Evolutionary conservation across 2,797 vertebrate species (phyloP).

Genomic region (Nannoperca obscura): DNA sequence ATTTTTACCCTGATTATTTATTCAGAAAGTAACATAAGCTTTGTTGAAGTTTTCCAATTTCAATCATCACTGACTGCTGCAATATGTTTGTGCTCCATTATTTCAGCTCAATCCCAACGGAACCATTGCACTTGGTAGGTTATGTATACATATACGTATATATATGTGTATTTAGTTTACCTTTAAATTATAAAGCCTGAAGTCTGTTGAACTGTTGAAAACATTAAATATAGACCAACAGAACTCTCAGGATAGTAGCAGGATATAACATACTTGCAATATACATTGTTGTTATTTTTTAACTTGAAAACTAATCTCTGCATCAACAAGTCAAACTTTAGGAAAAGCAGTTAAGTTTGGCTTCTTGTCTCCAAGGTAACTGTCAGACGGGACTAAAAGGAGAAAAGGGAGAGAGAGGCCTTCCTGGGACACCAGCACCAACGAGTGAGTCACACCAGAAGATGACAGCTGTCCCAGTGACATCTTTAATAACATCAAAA

Average conservation of each 20-base stretch:
- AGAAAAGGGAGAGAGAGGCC: constrained; percentile 92
- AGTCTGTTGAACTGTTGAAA: neutral
- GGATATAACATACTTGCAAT: neutral
- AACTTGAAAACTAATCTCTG: neutral
- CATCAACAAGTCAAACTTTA: neutral
- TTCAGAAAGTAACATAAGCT: neutral
- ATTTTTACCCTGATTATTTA: neutral
- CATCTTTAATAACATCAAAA: neutral
- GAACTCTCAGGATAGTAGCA: neutral
- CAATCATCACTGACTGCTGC: neutral
- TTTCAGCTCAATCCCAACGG: constrained; percentile 74
- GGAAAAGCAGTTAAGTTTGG: rapidly evolving
- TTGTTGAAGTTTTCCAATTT: neutral
- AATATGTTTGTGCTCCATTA: constrained; percentile 27
- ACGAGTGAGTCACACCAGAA: constrained; percentile 62
- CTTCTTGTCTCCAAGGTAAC: constrained; percentile 61
- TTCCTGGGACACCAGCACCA: constrained; percentile 87
- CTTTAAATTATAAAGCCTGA: neutral
- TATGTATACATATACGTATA: no score
- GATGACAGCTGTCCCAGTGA: neutral
- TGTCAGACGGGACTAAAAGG: constrained; percentile 86
- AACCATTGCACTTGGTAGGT: constrained; percentile 57
- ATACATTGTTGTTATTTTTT: neutral
- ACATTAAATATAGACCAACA: neutral
- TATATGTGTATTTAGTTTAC: neutral